phyloP scores from a whole-genome alignment of 2,888 invertebrate species.

The Allacma fusca region DNA sequence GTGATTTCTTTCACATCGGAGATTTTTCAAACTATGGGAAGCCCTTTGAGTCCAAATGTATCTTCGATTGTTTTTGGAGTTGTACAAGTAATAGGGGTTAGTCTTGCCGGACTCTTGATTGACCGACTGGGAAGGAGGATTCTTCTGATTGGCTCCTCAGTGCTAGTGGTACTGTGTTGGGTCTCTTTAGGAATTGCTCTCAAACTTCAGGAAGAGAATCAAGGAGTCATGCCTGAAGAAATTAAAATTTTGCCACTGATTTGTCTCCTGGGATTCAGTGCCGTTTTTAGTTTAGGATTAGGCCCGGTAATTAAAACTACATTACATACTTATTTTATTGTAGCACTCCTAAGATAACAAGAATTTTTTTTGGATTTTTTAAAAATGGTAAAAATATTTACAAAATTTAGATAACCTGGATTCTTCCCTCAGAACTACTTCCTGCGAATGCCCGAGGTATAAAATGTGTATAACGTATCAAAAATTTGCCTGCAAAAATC shows the following conservation, averaged over 20 bases:
- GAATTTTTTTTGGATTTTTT: not conserved
- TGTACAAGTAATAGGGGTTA: slow-evolving; percentile 68
- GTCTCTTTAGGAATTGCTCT: slow-evolving; percentile 78
- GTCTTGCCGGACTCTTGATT: slow-evolving; percentile 71
- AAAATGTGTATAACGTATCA: too few relatives aligned
- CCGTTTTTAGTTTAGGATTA: slow-evolving; percentile 71
- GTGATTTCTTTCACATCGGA: slow-evolving; percentile 79
- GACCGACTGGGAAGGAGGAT: slow-evolving; percentile 83
- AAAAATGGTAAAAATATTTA: not conserved
- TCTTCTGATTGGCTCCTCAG: slow-evolving; percentile 77
- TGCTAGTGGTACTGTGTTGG: slow-evolving; percentile 76
- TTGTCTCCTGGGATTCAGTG: slow-evolving; percentile 78
- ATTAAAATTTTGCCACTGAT: slow-evolving; percentile 78
- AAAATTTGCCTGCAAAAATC: too few relatives aligned
- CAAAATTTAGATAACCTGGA: slow-evolving; percentile 26
- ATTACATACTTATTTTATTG: too few relatives aligned
- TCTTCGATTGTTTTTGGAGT: slow-evolving; percentile 70
- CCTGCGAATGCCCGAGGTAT: slow-evolving; percentile 23
- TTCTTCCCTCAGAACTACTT: slow-evolving; percentile 8
- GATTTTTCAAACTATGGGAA: slow-evolving; percentile 80
- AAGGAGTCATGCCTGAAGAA: slow-evolving; percentile 61
- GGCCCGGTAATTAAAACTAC: slow-evolving; percentile 37
- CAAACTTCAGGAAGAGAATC: too few relatives aligned
- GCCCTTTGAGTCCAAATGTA: slow-evolving; percentile 66
- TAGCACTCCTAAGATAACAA: too few relatives aligned